These are phyloP conservation scores for Carassius carassius DNA, from an alignment of 2,113 vertebrate species.

Conservation along the genomic window DNA sequence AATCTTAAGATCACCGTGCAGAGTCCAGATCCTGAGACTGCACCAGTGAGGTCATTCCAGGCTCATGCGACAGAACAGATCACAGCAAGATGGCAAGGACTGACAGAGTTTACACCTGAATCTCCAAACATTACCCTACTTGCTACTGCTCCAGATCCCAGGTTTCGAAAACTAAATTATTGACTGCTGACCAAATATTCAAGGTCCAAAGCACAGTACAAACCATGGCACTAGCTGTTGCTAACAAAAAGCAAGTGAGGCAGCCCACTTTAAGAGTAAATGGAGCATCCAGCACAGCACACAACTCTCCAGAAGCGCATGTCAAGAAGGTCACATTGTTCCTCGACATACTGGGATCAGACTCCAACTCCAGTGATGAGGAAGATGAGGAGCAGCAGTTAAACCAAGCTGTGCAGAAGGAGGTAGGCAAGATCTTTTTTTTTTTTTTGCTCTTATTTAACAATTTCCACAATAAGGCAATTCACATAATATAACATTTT, in stretches of 20 bases:
- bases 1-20: too few species aligned
- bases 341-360: too few species aligned
- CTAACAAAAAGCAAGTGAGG: slow-evolving; percentile 25
- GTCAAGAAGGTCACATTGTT: slow-evolving; percentile 10
- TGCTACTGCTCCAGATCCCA: slow-evolving; percentile 44
- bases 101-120: slow-evolving; percentile 22
- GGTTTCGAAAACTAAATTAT: slow-evolving; percentile 46
- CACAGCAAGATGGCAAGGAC: slow-evolving; percentile 27
- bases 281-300: slow-evolving; percentile 25
- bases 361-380: too few species aligned
- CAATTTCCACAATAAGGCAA: too few species aligned
- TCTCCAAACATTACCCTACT: slow-evolving; percentile 35
- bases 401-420: too few species aligned
- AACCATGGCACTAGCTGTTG: slow-evolving; percentile 35
- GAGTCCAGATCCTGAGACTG: slow-evolving; percentile 45
- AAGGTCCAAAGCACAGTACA: too few species aligned
- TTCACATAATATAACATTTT: too few species aligned
- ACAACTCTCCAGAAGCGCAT: background rate
- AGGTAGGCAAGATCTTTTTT: too few species aligned
- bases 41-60: slow-evolving; percentile 32
- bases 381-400: too few species aligned
- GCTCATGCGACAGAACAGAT: slow-evolving; percentile 40
- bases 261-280: slow-evolving; percentile 1
- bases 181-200: slow-evolving; percentile 28
- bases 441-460: too few species aligned